Conservation (phyloP, 2,113 vertebrate species). For the Vombatus ursinus region DNA sequence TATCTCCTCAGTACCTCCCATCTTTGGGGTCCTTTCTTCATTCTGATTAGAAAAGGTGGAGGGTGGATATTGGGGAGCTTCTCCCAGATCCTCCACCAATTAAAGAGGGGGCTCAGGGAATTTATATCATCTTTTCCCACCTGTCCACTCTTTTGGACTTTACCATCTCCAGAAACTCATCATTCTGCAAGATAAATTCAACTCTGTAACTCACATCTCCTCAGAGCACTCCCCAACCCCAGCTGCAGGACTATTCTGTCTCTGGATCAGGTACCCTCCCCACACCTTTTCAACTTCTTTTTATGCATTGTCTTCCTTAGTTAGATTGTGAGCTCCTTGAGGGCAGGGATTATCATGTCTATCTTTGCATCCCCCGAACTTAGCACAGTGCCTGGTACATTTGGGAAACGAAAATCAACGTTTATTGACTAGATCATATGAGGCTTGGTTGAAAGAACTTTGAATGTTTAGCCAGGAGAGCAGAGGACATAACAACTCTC, state of each 20-base stretch:
- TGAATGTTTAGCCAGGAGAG: neutral
- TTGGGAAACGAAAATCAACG: neutral
- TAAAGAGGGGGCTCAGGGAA: neutral
- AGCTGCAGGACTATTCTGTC: neutral
- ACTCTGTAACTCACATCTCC: neutral
- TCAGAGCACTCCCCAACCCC: neutral
- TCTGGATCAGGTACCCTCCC: neutral
- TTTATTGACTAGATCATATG: neutral
- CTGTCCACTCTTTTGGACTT: neutral
- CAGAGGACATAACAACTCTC: neutral
- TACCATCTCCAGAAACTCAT: neutral
- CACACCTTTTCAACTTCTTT: neutral
- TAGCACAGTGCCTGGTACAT: neutral
- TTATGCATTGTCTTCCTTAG: neutral
- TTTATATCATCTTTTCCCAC: neutral
- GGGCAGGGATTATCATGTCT: neutral
- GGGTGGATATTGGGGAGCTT: neutral
- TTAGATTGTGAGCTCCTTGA: neutral
- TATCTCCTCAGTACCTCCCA: neutral
- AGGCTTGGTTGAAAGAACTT: neutral
- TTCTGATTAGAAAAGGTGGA: neutral
- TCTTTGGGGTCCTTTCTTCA: neutral
- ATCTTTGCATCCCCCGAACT: neutral
- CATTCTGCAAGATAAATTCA: neutral
- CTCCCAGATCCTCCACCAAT: neutral